These are phyloP conservation scores for Coelogynopora nodosa DNA, from an alignment of 2,888 invertebrate species.

Conservation along the genomic window DNA sequence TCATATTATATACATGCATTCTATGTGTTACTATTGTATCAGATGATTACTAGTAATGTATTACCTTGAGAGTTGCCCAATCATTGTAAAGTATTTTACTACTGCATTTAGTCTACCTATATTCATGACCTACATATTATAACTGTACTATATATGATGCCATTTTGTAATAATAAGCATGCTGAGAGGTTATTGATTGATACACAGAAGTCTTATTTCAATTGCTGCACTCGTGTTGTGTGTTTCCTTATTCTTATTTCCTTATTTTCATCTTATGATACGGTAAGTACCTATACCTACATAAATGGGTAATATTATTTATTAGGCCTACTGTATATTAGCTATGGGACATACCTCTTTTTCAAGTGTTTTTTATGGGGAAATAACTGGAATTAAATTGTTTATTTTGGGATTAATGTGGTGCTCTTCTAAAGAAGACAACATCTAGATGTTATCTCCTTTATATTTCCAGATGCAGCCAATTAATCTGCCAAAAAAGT, in stretches of 20 bases:
- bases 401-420: not conserved
- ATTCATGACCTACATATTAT: no score
- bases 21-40: no score
- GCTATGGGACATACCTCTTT: not conserved
- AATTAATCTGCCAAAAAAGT: not conserved
- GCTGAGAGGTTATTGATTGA: not conserved
- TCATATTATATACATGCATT: no score
- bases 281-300: not conserved
- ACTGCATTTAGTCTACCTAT: no score
- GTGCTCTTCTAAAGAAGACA: not conserved
- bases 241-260: not conserved
- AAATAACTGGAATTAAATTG: not conserved
- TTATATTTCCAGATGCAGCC: not conserved
- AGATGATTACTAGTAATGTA: no score
- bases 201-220: not conserved
- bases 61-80: no score
- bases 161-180: no score
- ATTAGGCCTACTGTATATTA: not conserved
- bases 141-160: no score
- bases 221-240: not conserved
- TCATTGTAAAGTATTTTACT: no score
- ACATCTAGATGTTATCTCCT: not conserved
- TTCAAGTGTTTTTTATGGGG: not conserved
- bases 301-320: not conserved
- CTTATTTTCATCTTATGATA: not conserved